Conservation (phyloP, 2,113 vertebrate species). For the Tylochromis polylepis region DNA sequence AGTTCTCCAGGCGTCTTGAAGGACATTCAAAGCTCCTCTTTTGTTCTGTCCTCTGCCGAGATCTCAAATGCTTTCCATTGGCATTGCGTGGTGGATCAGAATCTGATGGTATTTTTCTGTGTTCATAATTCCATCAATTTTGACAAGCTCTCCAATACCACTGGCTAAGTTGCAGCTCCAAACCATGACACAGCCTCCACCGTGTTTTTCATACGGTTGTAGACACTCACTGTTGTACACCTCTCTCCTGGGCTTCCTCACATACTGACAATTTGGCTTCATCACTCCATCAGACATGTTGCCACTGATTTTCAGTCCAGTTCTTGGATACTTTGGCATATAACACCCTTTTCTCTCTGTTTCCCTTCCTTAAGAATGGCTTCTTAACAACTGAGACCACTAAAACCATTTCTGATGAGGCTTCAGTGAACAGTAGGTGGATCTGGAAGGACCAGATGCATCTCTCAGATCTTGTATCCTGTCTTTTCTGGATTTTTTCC, state of each 20-base stretch:
- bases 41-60: background rate
- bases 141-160: background rate
- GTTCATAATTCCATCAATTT: background rate
- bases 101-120: background rate
- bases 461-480: background rate
- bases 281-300: background rate
- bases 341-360: background rate
- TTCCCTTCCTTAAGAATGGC: background rate
- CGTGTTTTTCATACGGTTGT: background rate
- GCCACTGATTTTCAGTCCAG: background rate
- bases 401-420: background rate
- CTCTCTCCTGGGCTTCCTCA: background rate
- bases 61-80: background rate
- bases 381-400: background rate
- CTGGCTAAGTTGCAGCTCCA: background rate
- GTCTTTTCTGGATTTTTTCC: background rate
- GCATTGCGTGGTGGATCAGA: background rate
- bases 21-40: background rate
- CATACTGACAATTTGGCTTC: background rate
- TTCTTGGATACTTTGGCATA: background rate
- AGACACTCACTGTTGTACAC: background rate
- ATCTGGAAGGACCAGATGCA: too few relatives aligned
- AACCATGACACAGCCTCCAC: background rate
- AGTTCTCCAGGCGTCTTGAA: background rate
- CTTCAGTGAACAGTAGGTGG: background rate